Percentiles rank a stretch among this genome's conserved stretches.
These are phyloP conservation scores for Cervus canadensis DNA, from an alignment of 2,113 vertebrate genomes.

Conservation along the genomic window DNA sequence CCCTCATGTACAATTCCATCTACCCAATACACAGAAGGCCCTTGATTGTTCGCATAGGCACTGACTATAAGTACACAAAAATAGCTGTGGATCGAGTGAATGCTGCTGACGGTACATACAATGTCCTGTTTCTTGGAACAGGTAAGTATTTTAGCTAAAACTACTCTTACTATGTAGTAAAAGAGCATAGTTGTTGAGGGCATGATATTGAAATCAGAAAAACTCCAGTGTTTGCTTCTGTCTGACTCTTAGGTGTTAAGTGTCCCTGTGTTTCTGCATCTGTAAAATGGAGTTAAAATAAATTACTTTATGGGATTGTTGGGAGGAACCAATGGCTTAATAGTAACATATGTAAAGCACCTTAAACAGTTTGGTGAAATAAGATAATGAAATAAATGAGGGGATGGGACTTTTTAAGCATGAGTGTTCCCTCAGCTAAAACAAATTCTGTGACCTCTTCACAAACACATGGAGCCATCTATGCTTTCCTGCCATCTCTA, in stretches of 20 bases:
- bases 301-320: not conserved
- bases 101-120: slow-evolving; percentile 94
- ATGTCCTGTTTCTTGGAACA: slow-evolving; percentile 96
- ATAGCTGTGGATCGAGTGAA: slow-evolving; percentile 94
- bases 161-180: not conserved
- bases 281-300: not conserved
- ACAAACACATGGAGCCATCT: not conserved
- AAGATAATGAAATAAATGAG: not conserved
- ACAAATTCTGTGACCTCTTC: not conserved
- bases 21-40: slow-evolving; percentile 92
- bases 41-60: slow-evolving; percentile 92
- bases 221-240: not conserved
- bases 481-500: not conserved
- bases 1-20: slow-evolving; percentile 96
- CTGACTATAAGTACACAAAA: slow-evolving; percentile 94
- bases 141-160: slow-evolving; percentile 78
- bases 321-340: not conserved
- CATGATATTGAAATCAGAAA: not conserved
- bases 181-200: not conserved
- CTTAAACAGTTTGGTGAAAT: not conserved
- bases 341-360: not conserved
- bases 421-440: not conserved
- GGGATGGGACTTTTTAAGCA: not conserved
- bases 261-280: not conserved
- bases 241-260: not conserved